phyloP scores from a whole-genome alignment of 1,140 invertebrate genomes.

The Brachionus rubens region DNA sequence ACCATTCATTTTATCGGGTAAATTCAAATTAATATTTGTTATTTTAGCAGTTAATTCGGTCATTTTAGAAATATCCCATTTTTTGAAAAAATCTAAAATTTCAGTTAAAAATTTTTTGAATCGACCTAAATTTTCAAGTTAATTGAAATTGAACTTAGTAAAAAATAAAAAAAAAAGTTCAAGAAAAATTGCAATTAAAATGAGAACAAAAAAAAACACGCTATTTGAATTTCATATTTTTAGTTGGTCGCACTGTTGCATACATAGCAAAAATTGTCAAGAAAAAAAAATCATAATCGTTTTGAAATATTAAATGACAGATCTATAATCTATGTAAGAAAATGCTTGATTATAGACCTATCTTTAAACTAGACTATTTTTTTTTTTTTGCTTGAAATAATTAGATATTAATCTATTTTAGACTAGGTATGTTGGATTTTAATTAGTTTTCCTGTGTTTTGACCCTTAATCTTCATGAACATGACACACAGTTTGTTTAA shows the following conservation, averaged over 20 bases:
- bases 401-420: too few relatives aligned
- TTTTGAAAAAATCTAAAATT: neutral
- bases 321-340: too few relatives aligned
- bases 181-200: slow-evolving; percentile 10
- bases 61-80: slow-evolving; percentile 20
- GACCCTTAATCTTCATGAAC: too few relatives aligned
- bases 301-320: too few relatives aligned
- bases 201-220: neutral
- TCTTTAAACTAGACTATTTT: too few relatives aligned
- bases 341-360: too few relatives aligned
- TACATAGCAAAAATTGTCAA: neutral
- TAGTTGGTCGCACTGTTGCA: slow-evolving; percentile 1
- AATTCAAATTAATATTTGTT: slow-evolving; percentile 8
- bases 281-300: too few relatives aligned
- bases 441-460: too few relatives aligned
- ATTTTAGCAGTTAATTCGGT: slow-evolving; percentile 10
- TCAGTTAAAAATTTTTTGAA: neutral
- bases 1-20: neutral
- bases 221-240: neutral
- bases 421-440: too few relatives aligned
- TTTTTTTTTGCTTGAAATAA: too few relatives aligned
- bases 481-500: too few relatives aligned
- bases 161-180: too few relatives aligned
- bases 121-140: slow-evolving; percentile 34
- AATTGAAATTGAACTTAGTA: slow-evolving; percentile 2